These are phyloP conservation scores for Pollenia angustigena DNA, from an alignment of 2,888 invertebrate species.

Conservation along the genomic window DNA sequence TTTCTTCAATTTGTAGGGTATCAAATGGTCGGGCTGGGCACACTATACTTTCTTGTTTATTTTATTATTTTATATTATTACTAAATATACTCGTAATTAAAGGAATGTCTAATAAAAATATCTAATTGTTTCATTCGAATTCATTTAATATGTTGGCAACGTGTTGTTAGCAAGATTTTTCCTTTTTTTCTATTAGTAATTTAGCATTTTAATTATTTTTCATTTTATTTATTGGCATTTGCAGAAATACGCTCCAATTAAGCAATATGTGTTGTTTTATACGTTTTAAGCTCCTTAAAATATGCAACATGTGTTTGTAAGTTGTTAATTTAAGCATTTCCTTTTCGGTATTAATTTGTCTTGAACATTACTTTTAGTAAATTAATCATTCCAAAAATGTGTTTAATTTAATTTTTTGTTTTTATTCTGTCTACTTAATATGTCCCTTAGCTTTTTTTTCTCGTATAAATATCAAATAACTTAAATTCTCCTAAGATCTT, in stretches of 20 bases:
- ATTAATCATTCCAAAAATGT: conserved; percentile 38
- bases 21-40: too few species aligned
- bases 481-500: conserved; percentile 22
- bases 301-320: conserved; percentile 26
- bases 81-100: too few species aligned
- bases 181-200: too few species aligned
- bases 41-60: too few species aligned
- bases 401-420: neutral
- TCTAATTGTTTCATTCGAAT: too few species aligned
- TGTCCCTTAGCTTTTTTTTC: neutral
- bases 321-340: neutral
- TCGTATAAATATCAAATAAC: conserved; percentile 12
- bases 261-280: neutral
- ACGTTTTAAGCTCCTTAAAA: neutral
- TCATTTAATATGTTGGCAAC: too few species aligned
- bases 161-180: too few species aligned
- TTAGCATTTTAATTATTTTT: too few species aligned
- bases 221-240: too few species aligned
- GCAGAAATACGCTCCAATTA: neutral
- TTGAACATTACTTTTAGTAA: conserved; percentile 10
- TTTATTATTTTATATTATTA: too few species aligned
- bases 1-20: too few species aligned
- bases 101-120: too few species aligned
- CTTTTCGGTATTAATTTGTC: neutral
- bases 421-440: neutral